Evolutionary conservation across 2,888 invertebrate genomes (phyloP).

Genomic region (Cephus runcator): DNA sequence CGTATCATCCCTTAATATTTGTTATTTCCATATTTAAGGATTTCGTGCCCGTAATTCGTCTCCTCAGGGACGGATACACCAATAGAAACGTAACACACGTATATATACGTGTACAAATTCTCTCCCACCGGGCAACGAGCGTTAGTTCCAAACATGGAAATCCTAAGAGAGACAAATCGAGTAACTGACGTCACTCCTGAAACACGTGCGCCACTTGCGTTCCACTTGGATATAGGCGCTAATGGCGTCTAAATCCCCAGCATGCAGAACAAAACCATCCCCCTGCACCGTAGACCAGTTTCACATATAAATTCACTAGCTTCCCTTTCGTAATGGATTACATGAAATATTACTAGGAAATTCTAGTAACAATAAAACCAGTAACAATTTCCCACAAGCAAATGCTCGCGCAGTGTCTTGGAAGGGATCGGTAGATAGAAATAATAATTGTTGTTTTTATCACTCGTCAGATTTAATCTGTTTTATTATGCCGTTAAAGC

Average conservation of each 20-base stretch:
- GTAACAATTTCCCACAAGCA: not conserved
- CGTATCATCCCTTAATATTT: not conserved
- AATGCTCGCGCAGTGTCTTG: not conserved
- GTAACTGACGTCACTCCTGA: conserved; percentile 36
- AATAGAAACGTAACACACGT: not conserved
- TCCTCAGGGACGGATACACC: not conserved
- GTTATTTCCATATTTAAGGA: not conserved
- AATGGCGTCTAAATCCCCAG: conserved; percentile 9
- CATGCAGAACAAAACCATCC: not conserved
- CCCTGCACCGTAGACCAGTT: not conserved
- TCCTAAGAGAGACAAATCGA: conserved; percentile 10
- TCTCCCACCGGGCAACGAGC: conserved; percentile 13
- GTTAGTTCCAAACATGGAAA: conserved; percentile 23
- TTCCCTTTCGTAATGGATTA: not conserved
- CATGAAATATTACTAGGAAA: not conserved
- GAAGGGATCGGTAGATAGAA: not conserved
- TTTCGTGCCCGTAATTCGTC: not conserved
- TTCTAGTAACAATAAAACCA: not conserved
- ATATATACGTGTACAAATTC: not conserved
- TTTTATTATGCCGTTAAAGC: not conserved
- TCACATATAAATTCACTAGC: not conserved
- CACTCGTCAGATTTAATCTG: not conserved
- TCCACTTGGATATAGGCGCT: conserved; percentile 30
- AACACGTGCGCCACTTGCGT: conserved; percentile 38
- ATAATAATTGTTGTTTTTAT: not conserved